Conservation (phyloP, 2,113 vertebrate genomes). For the Archilochus colubris region DNA sequence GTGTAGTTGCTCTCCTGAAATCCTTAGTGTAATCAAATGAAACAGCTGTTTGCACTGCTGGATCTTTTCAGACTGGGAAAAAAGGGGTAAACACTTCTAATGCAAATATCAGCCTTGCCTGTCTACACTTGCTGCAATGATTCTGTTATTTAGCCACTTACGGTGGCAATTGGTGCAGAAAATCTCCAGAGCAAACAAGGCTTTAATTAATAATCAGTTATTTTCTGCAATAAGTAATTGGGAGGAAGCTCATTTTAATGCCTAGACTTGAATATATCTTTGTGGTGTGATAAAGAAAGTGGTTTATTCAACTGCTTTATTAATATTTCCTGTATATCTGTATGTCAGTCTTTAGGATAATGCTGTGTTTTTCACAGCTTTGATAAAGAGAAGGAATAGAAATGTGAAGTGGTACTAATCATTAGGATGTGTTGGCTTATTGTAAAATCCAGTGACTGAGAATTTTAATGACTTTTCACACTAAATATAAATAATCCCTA, state of each 20-base stretch:
- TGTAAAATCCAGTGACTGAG: slow-evolving; percentile 50
- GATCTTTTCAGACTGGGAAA: slow-evolving; percentile 52
- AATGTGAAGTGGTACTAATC: slow-evolving; percentile 57
- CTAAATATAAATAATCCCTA: slow-evolving; percentile 63
- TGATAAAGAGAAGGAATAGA: slow-evolving; percentile 48
- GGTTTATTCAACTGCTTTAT: slow-evolving; percentile 36
- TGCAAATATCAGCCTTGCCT: slow-evolving; percentile 60
- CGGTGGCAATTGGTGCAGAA: slow-evolving; percentile 47
- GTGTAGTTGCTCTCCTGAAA: neutral
- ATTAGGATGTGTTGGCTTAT: slow-evolving; percentile 46
- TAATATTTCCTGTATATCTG: slow-evolving; percentile 20
- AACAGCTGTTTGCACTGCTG: slow-evolving; percentile 62
- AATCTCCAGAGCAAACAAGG: slow-evolving; percentile 60
- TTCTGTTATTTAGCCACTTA: slow-evolving; percentile 63
- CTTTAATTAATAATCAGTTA: slow-evolving; percentile 68
- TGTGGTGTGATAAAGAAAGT: slow-evolving; percentile 24
- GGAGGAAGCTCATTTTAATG: slow-evolving; percentile 32
- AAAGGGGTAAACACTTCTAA: slow-evolving; percentile 63
- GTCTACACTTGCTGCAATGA: slow-evolving; percentile 50
- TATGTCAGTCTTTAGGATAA: slow-evolving; percentile 39
- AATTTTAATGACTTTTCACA: slow-evolving; percentile 68
- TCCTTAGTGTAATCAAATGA: slow-evolving; percentile 48
- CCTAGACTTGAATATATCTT: slow-evolving; percentile 12
- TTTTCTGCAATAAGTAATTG: slow-evolving; percentile 31
- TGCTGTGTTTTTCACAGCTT: slow-evolving; percentile 17